Percentiles rank a stretch among this genome's conserved stretches.
These are phyloP conservation scores for Meiosimyza platycephala DNA, from an alignment of 2,888 invertebrate species.

Conservation along the genomic window DNA sequence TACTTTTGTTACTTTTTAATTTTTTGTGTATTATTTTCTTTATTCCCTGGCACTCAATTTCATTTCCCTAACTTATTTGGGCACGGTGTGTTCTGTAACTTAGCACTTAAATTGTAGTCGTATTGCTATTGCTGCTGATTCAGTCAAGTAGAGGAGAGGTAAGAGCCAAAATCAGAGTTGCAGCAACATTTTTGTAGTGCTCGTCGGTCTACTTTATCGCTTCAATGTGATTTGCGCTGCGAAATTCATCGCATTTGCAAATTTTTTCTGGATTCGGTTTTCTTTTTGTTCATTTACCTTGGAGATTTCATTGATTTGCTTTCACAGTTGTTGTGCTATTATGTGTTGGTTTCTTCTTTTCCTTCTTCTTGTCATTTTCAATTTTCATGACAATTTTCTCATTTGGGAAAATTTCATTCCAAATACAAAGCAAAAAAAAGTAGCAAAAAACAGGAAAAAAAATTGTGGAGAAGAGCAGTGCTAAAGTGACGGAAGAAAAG, in stretches of 20 bases:
- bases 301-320: not conserved
- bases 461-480: not conserved
- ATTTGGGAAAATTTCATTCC: conserved; percentile 9
- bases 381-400: conserved; percentile 29
- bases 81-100: not conserved
- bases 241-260: not conserved
- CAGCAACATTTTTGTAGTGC: not conserved
- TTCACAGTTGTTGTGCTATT: not conserved
- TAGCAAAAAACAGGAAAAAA: not conserved
- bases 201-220: too few species aligned
- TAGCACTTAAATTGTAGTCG: conserved; percentile 2
- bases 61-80: conserved; percentile 19
- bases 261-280: not conserved
- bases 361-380: conserved; percentile 31
- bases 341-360: not conserved
- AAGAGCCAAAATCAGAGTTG: not conserved
- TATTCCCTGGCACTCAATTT: conserved; percentile 26
- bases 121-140: not conserved
- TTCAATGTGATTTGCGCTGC: too few species aligned
- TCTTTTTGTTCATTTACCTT: not conserved
- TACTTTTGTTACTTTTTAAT: not conserved
- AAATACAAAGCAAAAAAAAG: not conserved
- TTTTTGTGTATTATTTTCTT: not conserved
- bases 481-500: not conserved
- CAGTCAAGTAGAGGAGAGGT: not conserved